Evolutionary conservation across 2,888 invertebrate genomes (phyloP), one percentile per base, ranked within the genome.

Genomic region (Apoderus coryli): DNA sequence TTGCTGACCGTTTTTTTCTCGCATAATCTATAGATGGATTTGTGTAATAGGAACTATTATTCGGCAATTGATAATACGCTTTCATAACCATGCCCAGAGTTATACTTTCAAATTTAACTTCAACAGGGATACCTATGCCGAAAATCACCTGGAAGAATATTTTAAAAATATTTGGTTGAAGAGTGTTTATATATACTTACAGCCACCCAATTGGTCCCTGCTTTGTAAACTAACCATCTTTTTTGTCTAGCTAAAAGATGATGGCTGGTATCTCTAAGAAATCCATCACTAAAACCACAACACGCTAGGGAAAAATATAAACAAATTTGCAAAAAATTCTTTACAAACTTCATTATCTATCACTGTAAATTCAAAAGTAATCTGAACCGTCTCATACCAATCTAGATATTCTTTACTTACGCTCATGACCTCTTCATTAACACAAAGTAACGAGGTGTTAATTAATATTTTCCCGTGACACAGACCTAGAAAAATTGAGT

Each of bases 31-130:
- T 45, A 1, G 39, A 36, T 4, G 61, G 59, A 32, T 61, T 60
- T 3, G 69, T 69, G 41, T 68, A 70, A 47, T 65, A 62, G 1
- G 66, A 55, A 41, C 67, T 66, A 46, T 76, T 76, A 31, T 66
- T 68, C 4, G 76, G 76, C 35, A 76, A 53, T 37, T 67, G 61
- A 53, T 74, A 76, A 52, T 72, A 73, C 38, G 73, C 70, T 52
- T 76, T 76, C 14, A 74, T 64, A 10, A 73, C 73, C 6, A 69
- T 67, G 1, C 76, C 75, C 16, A 72, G 62, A 9, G 72, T 69
- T 4, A 76, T 67, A 40, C 72, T 61, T 40, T 69, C 62, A 47
- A 68, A 65, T 50, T 66, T 65, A 10, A 71, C 55, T 46, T 73
- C 72, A 14, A 74, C 66, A 2, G 76, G 74, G 14, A 76, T 58